These are phyloP conservation scores for Drosophila villosipedis DNA, from an alignment of 2,888 invertebrate genomes.

Conservation along the genomic window DNA sequence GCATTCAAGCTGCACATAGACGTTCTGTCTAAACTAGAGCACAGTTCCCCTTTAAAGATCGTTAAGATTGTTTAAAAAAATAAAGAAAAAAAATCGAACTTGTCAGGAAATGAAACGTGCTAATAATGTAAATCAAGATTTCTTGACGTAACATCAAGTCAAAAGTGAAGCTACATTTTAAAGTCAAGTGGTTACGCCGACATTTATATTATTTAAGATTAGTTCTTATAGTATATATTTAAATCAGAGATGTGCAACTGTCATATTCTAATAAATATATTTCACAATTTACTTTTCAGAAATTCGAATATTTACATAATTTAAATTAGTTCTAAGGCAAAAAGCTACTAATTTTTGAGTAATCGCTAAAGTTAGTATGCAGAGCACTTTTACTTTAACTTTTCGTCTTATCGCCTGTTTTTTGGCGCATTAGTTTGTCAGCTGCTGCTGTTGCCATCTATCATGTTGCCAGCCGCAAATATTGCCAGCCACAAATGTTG, in stretches of 20 bases:
- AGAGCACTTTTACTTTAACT: not conserved
- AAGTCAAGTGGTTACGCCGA: not conserved
- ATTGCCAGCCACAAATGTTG: constrained; percentile 10
- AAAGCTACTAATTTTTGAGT: not conserved
- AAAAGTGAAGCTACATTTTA: not conserved
- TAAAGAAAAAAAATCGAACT: constrained; percentile 11
- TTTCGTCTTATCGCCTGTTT: constrained; percentile 34
- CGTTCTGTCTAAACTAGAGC: constrained; percentile 58
- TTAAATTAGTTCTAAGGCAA: not conserved
- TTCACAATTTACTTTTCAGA: not conserved
- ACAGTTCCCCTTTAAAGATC: constrained; percentile 48
- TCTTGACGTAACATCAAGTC: constrained; percentile 3
- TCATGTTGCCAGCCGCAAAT: constrained; percentile 41
- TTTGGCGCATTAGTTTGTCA: constrained; percentile 40
- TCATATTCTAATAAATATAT: not conserved
- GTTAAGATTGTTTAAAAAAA: constrained; percentile 37
- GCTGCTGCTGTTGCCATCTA: constrained; percentile 32
- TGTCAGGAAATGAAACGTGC: constrained; percentile 48
- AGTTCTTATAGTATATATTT: not conserved
- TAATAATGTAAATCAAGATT: constrained; percentile 11
- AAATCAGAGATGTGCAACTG: not conserved
- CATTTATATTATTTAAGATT: not conserved
- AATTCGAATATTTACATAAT: not conserved
- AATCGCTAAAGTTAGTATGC: not conserved
- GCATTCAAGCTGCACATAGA: constrained; percentile 33